Percentiles rank a stretch among this genome's conserved stretches.
phyloP scores from a whole-genome alignment of 2,113 vertebrate genomes.

The Gambusia affinis region DNA sequence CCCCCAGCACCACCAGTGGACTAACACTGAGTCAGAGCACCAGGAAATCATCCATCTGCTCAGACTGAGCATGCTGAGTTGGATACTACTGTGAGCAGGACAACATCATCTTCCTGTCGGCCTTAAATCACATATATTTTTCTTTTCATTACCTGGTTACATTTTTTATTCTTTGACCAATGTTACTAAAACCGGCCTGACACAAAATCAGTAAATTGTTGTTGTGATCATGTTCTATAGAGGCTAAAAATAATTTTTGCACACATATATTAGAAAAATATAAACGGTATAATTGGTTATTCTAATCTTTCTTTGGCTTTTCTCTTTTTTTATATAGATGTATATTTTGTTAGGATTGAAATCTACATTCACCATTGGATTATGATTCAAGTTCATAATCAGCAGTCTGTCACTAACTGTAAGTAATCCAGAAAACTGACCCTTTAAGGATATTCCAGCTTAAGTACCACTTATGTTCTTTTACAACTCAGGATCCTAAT shows the following conservation, averaged over 20 bases:
- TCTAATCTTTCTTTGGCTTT: not conserved
- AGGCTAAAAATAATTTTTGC: not conserved
- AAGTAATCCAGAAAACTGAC: not conserved
- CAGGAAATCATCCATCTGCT: conserved; percentile 32
- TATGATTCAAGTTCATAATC: no score
- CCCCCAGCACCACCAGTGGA: conserved; percentile 94
- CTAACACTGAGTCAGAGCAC: conserved; percentile 73
- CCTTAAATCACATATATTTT: conserved; percentile 27
- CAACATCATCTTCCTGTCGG: conserved; percentile 23
- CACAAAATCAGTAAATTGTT: conserved; percentile 1
- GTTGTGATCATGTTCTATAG: not conserved
- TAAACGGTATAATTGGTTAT: not conserved
- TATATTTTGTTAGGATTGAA: no score
- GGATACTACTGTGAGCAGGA: conserved; percentile 42
- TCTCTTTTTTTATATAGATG: not conserved
- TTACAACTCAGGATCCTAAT: not conserved
- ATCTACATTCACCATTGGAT: no score
- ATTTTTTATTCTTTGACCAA: conserved; percentile 8
- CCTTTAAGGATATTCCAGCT: not conserved
- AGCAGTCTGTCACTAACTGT: no score
- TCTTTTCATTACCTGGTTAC: not conserved
- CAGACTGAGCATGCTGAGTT: conserved; percentile 40
- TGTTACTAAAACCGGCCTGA: conserved; percentile 17
- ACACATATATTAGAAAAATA: not conserved
- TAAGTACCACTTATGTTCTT: not conserved